Evolutionary conservation across 2,113 vertebrate genomes (phyloP).

Genomic region (Sisor rabdophorus): DNA sequence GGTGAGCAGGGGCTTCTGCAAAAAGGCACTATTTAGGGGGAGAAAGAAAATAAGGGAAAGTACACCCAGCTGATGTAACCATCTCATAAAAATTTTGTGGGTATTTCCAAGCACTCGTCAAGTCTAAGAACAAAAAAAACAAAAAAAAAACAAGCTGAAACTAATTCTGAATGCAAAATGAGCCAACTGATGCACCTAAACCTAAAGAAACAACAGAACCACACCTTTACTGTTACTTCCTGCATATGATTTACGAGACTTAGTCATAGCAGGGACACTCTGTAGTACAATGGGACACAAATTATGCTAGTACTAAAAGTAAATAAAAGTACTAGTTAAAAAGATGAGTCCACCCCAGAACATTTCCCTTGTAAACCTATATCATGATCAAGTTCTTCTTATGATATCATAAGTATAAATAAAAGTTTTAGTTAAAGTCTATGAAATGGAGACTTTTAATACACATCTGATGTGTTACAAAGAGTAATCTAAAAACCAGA

Average conservation of each 20-base stretch:
- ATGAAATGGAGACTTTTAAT: background rate
- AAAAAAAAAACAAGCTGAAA: background rate
- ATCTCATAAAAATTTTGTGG: conserved; percentile 43
- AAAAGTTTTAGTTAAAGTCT: background rate
- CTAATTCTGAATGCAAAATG: background rate
- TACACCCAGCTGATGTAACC: conserved; percentile 39
- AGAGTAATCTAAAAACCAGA: background rate
- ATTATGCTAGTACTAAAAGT: background rate
- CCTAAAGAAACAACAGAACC: background rate
- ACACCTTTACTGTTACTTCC: background rate
- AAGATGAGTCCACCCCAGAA: too few species aligned
- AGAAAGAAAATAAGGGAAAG: conserved; percentile 30
- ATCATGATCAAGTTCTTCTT: background rate
- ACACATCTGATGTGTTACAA: background rate
- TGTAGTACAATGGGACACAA: background rate
- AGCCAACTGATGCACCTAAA: background rate
- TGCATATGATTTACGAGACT: background rate
- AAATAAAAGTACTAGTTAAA: background rate
- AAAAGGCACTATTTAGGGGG: background rate
- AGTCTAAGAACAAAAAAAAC: background rate
- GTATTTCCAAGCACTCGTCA: conserved; percentile 43
- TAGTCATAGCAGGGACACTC: background rate
- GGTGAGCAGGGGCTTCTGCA: background rate
- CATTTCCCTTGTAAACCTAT: background rate
- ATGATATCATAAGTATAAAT: background rate